These are phyloP conservation scores for Cavia aperea DNA, from an alignment of 2,113 vertebrate genomes.

Conservation along the genomic window DNA sequence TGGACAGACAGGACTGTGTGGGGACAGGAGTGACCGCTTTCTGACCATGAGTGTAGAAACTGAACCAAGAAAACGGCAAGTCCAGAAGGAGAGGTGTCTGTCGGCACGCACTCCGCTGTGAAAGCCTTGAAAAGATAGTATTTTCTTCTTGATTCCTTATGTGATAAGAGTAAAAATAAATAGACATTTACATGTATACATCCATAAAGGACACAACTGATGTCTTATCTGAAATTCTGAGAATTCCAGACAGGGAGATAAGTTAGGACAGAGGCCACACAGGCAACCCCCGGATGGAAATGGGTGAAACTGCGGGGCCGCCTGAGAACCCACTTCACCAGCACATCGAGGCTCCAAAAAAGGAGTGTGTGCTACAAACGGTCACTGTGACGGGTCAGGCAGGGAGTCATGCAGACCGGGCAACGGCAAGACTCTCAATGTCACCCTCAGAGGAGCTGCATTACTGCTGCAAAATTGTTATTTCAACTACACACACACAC, in stretches of 20 bases:
- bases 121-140: background rate
- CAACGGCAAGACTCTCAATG: background rate
- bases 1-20: background rate
- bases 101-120: background rate
- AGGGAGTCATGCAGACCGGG: constrained; percentile 5
- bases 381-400: background rate
- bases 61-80: background rate
- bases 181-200: background rate
- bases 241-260: constrained; percentile 44
- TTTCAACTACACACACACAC: constrained; percentile 70
- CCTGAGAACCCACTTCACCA: background rate
- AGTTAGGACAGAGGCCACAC: constrained; percentile 26
- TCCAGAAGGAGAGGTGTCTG: background rate
- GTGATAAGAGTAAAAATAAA: background rate
- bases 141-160: constrained; percentile 10
- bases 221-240: background rate
- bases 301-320: constrained; percentile 55
- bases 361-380: background rate
- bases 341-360: background rate
- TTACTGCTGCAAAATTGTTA: constrained; percentile 60
- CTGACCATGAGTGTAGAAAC: background rate
- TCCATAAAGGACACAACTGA: background rate
- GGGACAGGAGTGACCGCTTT: background rate
- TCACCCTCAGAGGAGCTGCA: constrained; percentile 57
- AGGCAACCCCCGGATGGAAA: constrained; percentile 46